Conservation (phyloP, 2,113 vertebrate genomes). For the Fukomys damarensis region DNA sequence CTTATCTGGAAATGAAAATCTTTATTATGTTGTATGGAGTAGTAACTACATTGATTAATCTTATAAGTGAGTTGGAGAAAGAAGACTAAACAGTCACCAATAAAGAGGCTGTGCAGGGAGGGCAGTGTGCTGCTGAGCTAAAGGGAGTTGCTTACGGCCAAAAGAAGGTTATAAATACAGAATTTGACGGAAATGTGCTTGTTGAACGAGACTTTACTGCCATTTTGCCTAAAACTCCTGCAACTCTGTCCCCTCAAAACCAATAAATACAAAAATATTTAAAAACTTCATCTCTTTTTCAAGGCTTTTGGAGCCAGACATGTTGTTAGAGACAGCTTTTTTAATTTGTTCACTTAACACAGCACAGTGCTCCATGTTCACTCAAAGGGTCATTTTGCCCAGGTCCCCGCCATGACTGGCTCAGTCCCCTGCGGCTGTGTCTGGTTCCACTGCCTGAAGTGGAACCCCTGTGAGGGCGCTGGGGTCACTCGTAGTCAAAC, state of each 20-base stretch:
- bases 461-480: rapidly evolving
- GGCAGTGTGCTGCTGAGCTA: neutral
- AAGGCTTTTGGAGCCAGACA: neutral
- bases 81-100: neutral
- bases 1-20: neutral
- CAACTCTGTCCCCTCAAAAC: neutral
- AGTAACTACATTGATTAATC: neutral
- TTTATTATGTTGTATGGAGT: neutral
- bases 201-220: neutral
- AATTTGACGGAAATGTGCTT: neutral
- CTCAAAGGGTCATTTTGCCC: neutral
- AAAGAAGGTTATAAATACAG: neutral
- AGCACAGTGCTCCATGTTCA: neutral
- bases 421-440: neutral
- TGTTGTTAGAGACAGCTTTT: neutral
- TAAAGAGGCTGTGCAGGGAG: neutral
- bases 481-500: neutral
- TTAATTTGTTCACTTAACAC: neutral
- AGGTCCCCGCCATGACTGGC: neutral
- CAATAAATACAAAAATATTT: neutral
- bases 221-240: neutral
- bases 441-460: neutral
- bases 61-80: neutral
- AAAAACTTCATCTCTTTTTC: neutral
- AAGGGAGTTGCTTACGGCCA: neutral